phyloP scores from a whole-genome alignment of 1,140 invertebrate species.

The Zophobas atratus region DNA sequence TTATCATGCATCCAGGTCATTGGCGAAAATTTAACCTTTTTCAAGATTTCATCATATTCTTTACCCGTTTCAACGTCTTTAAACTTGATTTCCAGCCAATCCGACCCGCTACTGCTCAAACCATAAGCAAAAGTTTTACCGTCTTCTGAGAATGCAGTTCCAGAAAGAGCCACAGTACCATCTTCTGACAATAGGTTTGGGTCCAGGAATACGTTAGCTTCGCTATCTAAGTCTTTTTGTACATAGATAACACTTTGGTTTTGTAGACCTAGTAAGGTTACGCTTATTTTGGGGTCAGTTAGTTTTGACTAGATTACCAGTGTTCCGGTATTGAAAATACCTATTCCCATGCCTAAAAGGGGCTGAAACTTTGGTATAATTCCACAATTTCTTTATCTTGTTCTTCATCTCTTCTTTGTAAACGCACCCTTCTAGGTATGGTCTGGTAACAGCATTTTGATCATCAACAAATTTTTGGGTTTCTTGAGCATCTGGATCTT shows the following conservation, averaged over 20 bases:
- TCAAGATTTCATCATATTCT: conserved; percentile 90
- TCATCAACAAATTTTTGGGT: conserved; percentile 93
- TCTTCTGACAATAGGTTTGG: conserved; percentile 94
- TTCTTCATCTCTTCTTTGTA: conserved; percentile 81
- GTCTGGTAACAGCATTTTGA: conserved; percentile 91
- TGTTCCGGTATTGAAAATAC: conserved; percentile 96
- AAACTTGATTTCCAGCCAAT: conserved; percentile 95
- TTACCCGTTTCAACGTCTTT: conserved; percentile 85
- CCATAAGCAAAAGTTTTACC: conserved; percentile 93
- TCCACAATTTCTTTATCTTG: conserved; percentile 91
- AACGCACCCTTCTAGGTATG: conserved; percentile 87
- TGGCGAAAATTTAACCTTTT: conserved; percentile 93
- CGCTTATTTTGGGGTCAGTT: neutral
- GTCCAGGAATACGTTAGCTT: conserved; percentile 93
- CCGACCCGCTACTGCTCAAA: conserved; percentile 92
- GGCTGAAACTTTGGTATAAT: conserved; percentile 96
- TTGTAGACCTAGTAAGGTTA: conserved; percentile 61
- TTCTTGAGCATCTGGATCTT: conserved; percentile 94
- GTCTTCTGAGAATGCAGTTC: conserved; percentile 90
- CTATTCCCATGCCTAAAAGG: conserved; percentile 86
- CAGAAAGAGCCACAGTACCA: conserved; percentile 90
- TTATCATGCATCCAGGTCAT: conserved; percentile 97
- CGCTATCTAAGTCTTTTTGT: conserved; percentile 85
- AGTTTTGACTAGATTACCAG: conserved; percentile 71
- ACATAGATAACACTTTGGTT: conserved; percentile 91